A percentile compares a stretch with the other conserved stretches of the same genome.
Conservation (phyloP, 2,113 vertebrate species). For the Anser cygnoides region DNA sequence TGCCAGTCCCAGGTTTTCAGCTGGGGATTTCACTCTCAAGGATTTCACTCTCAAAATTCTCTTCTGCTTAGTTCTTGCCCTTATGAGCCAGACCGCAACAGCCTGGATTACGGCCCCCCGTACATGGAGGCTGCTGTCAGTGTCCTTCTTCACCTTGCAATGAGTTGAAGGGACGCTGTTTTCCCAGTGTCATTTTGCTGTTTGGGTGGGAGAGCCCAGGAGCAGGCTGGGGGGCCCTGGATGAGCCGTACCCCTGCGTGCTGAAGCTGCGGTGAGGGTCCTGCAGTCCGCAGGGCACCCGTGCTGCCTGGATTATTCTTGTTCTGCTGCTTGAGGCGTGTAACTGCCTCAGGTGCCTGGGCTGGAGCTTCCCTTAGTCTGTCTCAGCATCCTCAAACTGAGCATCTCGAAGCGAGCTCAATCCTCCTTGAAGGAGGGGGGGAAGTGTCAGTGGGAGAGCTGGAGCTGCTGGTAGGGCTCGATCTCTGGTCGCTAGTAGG, state of each 20-base stretch:
- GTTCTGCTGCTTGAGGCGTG: too few species aligned
- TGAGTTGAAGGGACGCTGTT: neutral
- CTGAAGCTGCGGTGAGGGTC: too few species aligned
- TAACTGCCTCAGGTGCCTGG: neutral
- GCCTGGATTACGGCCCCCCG: neutral
- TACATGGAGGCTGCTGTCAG: neutral
- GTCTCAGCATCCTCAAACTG: neutral
- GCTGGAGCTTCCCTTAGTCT: neutral
- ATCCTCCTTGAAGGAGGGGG: neutral
- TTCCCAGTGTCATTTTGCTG: rapidly evolving
- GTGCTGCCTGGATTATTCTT: too few species aligned
- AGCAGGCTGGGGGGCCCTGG: too few species aligned
- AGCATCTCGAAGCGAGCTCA: neutral
- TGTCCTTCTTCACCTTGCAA: neutral
- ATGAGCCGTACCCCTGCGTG: too few species aligned
- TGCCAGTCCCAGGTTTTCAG: neutral
- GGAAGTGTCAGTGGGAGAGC: neutral
- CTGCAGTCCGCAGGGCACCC: too few species aligned
- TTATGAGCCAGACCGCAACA: neutral
- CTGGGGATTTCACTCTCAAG: neutral
- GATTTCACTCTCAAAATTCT: neutral
- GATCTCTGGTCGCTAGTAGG: neutral
- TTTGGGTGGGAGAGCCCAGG: rapidly evolving
- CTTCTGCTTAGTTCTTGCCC: neutral
- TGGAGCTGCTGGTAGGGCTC: neutral